Evolutionary conservation across 2,113 vertebrate species (phyloP).

Genomic region (Corythornis vintsioides): DNA sequence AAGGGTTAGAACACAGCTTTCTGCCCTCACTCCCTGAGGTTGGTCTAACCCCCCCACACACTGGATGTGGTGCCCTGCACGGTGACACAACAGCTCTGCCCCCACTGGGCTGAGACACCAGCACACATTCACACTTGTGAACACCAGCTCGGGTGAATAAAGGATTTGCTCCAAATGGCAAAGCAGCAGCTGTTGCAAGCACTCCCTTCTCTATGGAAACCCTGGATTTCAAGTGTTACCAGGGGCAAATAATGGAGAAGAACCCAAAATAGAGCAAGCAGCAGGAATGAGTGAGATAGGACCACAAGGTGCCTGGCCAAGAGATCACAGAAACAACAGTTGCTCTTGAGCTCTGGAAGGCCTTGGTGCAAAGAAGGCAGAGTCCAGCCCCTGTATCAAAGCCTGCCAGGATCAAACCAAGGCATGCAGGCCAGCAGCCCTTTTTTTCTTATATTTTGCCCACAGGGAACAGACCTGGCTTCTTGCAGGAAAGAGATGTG

Average conservation of each 20-base stretch:
- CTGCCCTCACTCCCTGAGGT: neutral
- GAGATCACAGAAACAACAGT: neutral
- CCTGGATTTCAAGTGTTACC: neutral
- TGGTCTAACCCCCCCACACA: accelerated
- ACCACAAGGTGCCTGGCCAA: neutral
- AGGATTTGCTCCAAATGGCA: neutral
- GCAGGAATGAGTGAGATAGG: neutral
- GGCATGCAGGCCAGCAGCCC: accelerated
- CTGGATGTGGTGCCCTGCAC: accelerated
- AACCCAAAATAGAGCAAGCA: neutral
- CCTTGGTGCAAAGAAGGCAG: neutral
- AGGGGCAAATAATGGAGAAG: neutral
- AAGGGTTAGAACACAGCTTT: neutral
- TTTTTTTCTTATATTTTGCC: accelerated
- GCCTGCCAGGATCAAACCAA: neutral
- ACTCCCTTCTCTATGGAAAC: neutral
- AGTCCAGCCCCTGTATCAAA: neutral
- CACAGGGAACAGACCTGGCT: neutral
- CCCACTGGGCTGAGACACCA: neutral
- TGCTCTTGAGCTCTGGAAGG: neutral
- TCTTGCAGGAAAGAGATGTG: neutral
- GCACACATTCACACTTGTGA: neutral
- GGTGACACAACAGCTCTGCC: neutral
- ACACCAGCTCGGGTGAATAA: neutral
- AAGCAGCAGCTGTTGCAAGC: neutral